Evolutionary conservation across 35 echinoderm and acorn worm genomes (phyloP), one percentile per base, ranked within the genome.

Genomic region (Anneissia japonica): DNA sequence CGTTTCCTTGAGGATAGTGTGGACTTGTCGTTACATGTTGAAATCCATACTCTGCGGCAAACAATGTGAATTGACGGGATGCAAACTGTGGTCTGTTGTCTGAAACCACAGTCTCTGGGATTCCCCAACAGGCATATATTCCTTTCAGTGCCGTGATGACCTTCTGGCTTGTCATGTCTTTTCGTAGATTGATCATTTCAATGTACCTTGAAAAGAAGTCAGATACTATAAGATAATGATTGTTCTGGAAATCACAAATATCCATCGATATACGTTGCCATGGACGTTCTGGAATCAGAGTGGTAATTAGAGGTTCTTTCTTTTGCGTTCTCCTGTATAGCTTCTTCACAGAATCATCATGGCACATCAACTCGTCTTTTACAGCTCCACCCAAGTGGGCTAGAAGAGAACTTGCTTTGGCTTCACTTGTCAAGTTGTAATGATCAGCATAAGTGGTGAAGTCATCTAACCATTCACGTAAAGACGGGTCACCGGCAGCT

Each of bases 61-160:
- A 89, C 17, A 76, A 43, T 35, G 43, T 88, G 37, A 83, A 88
- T 21, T 83, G 32, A 6, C 64, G 26, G 17, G 45, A 72, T n/a
- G 39, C 74, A 45, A 89, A 90, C 28, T 90, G 88, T n/a, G 82
- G 74, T 46, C 81, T 75, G 45, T 90, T 90, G 43, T 90, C 82
- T 0, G 46, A 55, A 2, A 85, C 28, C 1, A 84, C 17, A 23
- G 39, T 85, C 3, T 79, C 81, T 46, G 82, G 81, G 76, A 85
- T 85, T 7, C 88, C 88, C 75, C 84, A 74, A 77, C 81, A 39
- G 16, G 77, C 40, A 26, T 76, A 90, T 3, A 85, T 30, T 12
- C 37, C 37, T 72, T 90, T 90, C 6, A 90, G 26, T 12, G 39
- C 83, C 19, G 31, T 41, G 9, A 90, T 73, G 0, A 90, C 88